Conservation (phyloP, 2,888 invertebrate genomes). For the Rhodophaea formosa region DNA sequence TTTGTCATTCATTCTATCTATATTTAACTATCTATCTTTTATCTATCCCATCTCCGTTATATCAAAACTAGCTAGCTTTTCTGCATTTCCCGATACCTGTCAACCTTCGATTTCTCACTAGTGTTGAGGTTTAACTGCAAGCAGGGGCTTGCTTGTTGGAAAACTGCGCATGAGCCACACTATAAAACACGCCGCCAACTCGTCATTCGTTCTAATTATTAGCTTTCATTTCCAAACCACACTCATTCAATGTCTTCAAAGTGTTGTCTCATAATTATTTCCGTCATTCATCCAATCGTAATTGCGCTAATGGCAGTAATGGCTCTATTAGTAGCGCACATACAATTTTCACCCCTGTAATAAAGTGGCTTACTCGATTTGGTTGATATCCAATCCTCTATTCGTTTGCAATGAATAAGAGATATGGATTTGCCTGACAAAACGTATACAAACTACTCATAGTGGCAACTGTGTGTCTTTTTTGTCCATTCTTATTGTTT, state of each 20-base stretch:
- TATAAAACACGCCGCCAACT: neutral
- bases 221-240: constrained; percentile 6
- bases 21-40: no score
- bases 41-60: no score
- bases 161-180: neutral
- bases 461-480: no score
- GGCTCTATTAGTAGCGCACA: neutral
- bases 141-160: neutral
- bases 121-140: no score
- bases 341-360: neutral
- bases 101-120: no score
- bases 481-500: no score
- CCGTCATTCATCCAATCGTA: constrained; percentile 2
- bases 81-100: no score
- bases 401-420: no score
- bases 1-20: no score
- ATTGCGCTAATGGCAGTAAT: constrained; percentile 6
- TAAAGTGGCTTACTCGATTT: neutral
- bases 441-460: no score
- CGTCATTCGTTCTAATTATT: constrained; percentile 6
- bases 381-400: neutral
- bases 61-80: no score
- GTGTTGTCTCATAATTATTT: constrained; percentile 4
- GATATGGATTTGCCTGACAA: no score
- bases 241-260: neutral